Percentiles rank a stretch among this genome's conserved stretches.
Conservation (phyloP, 2,113 vertebrate genomes). For the Heptranchias perlo region DNA sequence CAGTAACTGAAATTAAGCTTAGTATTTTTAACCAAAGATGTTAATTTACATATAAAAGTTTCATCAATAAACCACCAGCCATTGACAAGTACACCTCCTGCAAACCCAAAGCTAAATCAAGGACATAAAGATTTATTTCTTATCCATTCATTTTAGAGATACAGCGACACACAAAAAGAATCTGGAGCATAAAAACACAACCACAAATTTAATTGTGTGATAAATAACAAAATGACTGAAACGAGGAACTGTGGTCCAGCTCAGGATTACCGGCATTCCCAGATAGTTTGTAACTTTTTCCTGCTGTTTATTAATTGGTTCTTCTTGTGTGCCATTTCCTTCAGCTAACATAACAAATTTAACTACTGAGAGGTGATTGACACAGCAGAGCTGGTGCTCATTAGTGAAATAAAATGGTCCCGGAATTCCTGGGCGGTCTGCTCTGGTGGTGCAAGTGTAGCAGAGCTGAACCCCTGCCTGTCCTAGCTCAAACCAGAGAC, state of each 20-base stretch:
- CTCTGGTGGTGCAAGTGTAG: neutral
- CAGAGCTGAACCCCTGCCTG: neutral
- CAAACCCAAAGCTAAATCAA: neutral
- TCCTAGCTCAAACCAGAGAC: neutral
- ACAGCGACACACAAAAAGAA: neutral
- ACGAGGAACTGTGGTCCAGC: neutral
- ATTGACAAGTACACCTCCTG: neutral
- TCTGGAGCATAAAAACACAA: neutral
- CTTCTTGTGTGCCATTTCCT: constrained; percentile 1
- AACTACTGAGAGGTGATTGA: neutral
- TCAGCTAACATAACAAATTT: neutral
- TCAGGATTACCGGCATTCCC: neutral
- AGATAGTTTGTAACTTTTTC: neutral
- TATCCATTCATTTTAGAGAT: neutral
- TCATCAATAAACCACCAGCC: neutral
- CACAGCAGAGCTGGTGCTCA: neutral
- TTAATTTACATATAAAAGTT: neutral
- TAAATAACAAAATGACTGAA: neutral
- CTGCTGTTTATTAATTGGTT: constrained; percentile 30
- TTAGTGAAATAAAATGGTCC: neutral
- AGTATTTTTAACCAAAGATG: constrained; percentile 27
- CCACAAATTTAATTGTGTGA: neutral
- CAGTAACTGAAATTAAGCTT: constrained; percentile 15
- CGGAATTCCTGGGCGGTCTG: neutral
- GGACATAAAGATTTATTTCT: neutral